Evolutionary conservation across 2,888 invertebrate species (phyloP).

Genomic region (Ormia ochracea): DNA sequence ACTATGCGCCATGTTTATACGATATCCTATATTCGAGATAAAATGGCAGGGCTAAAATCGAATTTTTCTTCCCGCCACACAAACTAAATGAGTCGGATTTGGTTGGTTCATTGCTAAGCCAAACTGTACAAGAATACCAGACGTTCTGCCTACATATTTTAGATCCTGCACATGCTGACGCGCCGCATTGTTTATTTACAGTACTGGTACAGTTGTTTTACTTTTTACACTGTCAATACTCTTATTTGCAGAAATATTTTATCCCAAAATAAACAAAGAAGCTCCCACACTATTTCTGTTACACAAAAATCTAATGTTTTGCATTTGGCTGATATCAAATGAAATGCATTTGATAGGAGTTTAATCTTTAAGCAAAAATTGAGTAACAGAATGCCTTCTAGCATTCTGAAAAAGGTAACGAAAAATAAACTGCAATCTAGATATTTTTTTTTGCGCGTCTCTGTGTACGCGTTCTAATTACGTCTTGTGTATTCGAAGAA

Average conservation of each 20-base stretch:
- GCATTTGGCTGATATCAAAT: slow-evolving; percentile 34
- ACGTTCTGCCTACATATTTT: too few species aligned
- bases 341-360: slow-evolving; percentile 55
- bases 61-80: too few species aligned
- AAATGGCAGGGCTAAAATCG: too few species aligned
- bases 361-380: slow-evolving; percentile 37
- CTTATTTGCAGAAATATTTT: slow-evolving; percentile 35
- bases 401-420: not conserved
- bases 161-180: too few species aligned
- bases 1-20: too few species aligned
- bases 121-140: too few species aligned
- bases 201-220: not conserved
- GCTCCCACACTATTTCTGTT: slow-evolving; percentile 39
- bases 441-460: slow-evolving; percentile 1
- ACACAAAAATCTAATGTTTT: slow-evolving; percentile 1
- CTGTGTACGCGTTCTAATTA: slow-evolving; percentile 59
- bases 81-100: too few species aligned
- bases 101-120: too few species aligned
- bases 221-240: not conserved
- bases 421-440: slow-evolving; percentile 1
- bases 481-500: slow-evolving; percentile 58
- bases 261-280: slow-evolving; percentile 52
- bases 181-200: too few species aligned
- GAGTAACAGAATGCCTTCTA: not conserved
- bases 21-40: too few species aligned